Evolutionary conservation across 92 coral and sea anemone species (phyloP).

Genomic region (Porites divaricata): DNA sequence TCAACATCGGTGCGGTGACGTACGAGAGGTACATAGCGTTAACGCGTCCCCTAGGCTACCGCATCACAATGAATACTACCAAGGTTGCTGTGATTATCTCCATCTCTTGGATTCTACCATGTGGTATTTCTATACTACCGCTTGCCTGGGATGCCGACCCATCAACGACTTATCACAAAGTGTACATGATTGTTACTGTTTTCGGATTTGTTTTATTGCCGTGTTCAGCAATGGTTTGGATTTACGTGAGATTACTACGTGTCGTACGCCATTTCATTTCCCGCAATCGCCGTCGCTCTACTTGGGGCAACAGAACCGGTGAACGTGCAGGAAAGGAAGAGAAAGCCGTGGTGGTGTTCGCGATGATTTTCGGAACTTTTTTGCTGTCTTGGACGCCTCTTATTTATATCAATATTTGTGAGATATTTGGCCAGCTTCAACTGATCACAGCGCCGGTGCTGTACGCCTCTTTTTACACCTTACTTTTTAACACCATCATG

Average conservation of each 20-base stretch:
- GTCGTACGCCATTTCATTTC: conserved; percentile 80
- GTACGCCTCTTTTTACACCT: conserved; percentile 77
- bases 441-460: conserved; percentile 58
- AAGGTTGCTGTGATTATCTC: conserved; percentile 64
- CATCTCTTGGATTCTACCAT: conserved; percentile 70
- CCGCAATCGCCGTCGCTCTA: conserved; percentile 79
- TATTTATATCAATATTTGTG: conserved; percentile 77
- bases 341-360: conserved; percentile 77
- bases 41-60: conserved; percentile 82
- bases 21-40: conserved; percentile 85
- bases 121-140: conserved; percentile 71
- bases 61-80: conserved; percentile 67
- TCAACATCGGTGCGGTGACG: conserved; percentile 88
- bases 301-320: conserved; percentile 87
- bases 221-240: conserved; percentile 77
- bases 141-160: conserved; percentile 76
- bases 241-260: conserved; percentile 72
- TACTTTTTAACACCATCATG: conserved; percentile 78
- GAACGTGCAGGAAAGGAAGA: conserved; percentile 81
- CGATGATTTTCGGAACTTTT: conserved; percentile 75
- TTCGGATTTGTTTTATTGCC: conserved; percentile 77
- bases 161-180: conserved; percentile 60
- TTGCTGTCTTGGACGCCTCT: conserved; percentile 82
- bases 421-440: conserved; percentile 60
- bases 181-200: conserved; percentile 65